Percentiles rank a stretch among this genome's conserved stretches.
phyloP scores from a whole-genome alignment of 1,140 invertebrate species.

The Brachionus calyciflorus region DNA sequence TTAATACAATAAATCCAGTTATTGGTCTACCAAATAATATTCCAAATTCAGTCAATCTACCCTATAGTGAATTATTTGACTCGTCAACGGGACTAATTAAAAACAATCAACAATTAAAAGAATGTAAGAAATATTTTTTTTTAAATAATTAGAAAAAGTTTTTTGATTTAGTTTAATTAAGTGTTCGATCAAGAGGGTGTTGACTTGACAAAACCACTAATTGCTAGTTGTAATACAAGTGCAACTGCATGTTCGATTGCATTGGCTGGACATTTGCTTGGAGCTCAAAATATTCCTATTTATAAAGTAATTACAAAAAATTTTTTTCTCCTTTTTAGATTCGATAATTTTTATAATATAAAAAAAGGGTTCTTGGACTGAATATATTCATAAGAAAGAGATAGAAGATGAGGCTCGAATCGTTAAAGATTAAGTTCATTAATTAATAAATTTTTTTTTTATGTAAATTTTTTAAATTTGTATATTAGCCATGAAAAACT shows the following conservation, averaged over 20 bases:
- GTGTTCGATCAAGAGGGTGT: constrained; percentile 22
- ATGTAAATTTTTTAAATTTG: too few species aligned
- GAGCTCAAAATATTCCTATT: background rate
- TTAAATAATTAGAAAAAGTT: background rate
- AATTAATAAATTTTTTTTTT: background rate
- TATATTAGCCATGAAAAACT: too few species aligned
- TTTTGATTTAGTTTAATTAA: background rate
- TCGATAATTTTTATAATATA: too few species aligned
- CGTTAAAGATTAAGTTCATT: background rate
- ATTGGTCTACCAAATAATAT: constrained; percentile 11
- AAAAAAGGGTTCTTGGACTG: constrained; percentile 42
- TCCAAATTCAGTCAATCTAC: constrained; percentile 37
- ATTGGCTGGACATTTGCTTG: constrained; percentile 16
- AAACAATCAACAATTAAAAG: background rate
- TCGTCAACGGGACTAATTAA: background rate
- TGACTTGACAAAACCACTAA: constrained; percentile 12
- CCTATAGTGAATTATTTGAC: constrained; percentile 37
- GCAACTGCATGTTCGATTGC: constrained; percentile 4
- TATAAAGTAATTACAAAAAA: constrained; percentile 29
- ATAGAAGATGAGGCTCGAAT: background rate
- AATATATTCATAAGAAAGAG: background rate
- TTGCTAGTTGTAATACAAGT: constrained; percentile 25
- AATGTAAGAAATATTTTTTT: constrained; percentile 29
- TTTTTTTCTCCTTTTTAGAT: too few species aligned
- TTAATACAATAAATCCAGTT: constrained; percentile 22